phyloP scores from a whole-genome alignment of 23 tunicate genomes.

The Phallusia fumigata region DNA sequence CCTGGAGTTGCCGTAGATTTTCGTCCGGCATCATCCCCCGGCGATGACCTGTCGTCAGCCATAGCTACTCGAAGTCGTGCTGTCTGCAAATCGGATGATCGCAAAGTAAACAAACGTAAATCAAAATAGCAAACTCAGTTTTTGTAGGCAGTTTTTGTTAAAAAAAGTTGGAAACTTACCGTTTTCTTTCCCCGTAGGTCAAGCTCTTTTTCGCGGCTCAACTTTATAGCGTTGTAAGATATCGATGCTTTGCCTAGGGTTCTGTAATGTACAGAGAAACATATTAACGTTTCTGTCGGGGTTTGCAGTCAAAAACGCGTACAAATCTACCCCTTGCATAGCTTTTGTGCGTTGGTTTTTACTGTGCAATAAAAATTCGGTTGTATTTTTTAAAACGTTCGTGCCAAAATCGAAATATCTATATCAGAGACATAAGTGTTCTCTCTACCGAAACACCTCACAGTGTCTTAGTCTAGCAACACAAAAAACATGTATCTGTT shows the following conservation, averaged over 20 bases:
- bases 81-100: not conserved
- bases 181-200: constrained; percentile 37
- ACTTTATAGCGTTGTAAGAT: constrained; percentile 41
- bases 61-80: not conserved
- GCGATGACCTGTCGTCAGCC: not conserved
- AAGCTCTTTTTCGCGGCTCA: constrained; percentile 40
- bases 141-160: too few relatives aligned
- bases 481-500: too few relatives aligned
- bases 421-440: too few relatives aligned
- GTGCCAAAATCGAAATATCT: too few relatives aligned
- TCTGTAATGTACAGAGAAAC: constrained; percentile 6
- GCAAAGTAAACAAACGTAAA: not conserved
- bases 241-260: constrained; percentile 31
- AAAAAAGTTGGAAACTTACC: not conserved
- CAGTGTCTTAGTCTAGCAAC: too few relatives aligned
- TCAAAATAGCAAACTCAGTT: not conserved
- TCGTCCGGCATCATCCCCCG: not conserved
- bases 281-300: too few relatives aligned
- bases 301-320: too few relatives aligned
- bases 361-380: too few relatives aligned
- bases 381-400: too few relatives aligned
- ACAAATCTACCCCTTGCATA: not conserved
- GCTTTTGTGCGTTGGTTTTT: too few relatives aligned
- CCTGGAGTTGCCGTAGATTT: not conserved
- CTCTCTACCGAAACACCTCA: too few relatives aligned